These are phyloP conservation scores for Leptocoma aspasia DNA, from an alignment of 2,113 vertebrate genomes.

Conservation along the genomic window DNA sequence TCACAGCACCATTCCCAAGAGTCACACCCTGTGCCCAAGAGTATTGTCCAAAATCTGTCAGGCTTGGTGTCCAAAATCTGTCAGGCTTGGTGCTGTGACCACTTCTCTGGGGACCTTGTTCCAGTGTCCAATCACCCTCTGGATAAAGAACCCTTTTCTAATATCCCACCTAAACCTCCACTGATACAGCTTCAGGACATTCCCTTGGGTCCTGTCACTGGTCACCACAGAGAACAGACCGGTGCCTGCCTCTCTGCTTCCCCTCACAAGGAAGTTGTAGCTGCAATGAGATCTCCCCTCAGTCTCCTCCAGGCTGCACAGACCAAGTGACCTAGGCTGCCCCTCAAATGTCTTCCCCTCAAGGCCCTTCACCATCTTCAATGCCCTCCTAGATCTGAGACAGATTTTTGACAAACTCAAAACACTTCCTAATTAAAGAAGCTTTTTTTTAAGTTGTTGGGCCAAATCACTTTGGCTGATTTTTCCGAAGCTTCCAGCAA, in stretches of 20 bases:
- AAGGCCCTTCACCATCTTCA: background rate
- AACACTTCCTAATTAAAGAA: background rate
- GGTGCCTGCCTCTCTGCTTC: background rate
- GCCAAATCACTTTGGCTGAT: background rate
- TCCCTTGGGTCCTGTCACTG: accelerated
- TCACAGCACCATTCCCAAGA: background rate
- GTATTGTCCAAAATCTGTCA: background rate
- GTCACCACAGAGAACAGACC: background rate
- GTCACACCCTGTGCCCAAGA: background rate
- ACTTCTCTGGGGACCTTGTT: background rate
- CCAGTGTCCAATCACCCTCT: background rate
- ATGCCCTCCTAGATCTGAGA: background rate
- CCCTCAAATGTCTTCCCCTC: background rate
- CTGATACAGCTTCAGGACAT: background rate
- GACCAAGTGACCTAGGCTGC: accelerated
- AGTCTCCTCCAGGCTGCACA: background rate
- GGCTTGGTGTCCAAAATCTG: background rate
- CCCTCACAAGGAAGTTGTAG: accelerated
- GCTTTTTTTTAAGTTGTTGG: background rate
- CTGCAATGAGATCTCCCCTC: background rate
- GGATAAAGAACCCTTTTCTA: background rate
- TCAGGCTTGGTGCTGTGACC: background rate
- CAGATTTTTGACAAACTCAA: background rate
- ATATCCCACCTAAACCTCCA: background rate
- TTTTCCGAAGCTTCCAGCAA: background rate